Evolutionary conservation across 2,888 invertebrate genomes (phyloP).

Genomic region (Caenorhabditis sinica): DNA sequence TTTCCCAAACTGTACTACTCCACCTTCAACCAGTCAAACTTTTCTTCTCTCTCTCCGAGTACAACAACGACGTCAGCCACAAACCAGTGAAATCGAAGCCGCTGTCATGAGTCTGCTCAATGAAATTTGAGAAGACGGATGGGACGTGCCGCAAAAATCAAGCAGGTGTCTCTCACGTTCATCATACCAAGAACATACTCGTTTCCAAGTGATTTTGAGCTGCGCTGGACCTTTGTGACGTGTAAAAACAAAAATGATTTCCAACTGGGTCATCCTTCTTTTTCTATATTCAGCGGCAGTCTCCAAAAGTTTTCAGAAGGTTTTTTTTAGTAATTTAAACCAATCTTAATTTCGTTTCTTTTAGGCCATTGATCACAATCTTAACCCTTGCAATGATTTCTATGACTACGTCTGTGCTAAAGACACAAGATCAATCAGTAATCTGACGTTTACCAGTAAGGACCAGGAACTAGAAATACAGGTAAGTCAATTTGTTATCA

Average conservation of each 20-base stretch:
- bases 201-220: slow-evolving; percentile 25
- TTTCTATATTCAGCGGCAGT: background rate
- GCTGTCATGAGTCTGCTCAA: slow-evolving; percentile 61
- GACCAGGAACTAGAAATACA: slow-evolving; percentile 32
- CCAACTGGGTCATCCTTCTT: background rate
- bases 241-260: slow-evolving; percentile 29
- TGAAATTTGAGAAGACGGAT: slow-evolving; percentile 51
- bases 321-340: too few relatives aligned
- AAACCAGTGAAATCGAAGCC: slow-evolving; percentile 53
- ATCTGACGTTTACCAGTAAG: slow-evolving; percentile 43
- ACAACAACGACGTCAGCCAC: slow-evolving; percentile 33
- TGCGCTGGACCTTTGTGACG: slow-evolving; percentile 23
- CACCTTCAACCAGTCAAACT: background rate
- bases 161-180: slow-evolving; percentile 56
- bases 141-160: slow-evolving; percentile 55
- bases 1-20: background rate
- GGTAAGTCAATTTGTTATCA: slow-evolving; percentile 10
- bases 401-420: slow-evolving; percentile 55
- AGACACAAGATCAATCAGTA: slow-evolving; percentile 43
- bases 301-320: slow-evolving; percentile 24
- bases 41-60: background rate
- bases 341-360: background rate
- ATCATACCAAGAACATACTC: slow-evolving; percentile 48
- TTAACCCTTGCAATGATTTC: slow-evolving; percentile 53
- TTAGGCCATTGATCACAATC: background rate